Evolutionary conservation across 2,797 vertebrate species (phyloP).

Genomic region (Cryptoprocta ferox): DNA sequence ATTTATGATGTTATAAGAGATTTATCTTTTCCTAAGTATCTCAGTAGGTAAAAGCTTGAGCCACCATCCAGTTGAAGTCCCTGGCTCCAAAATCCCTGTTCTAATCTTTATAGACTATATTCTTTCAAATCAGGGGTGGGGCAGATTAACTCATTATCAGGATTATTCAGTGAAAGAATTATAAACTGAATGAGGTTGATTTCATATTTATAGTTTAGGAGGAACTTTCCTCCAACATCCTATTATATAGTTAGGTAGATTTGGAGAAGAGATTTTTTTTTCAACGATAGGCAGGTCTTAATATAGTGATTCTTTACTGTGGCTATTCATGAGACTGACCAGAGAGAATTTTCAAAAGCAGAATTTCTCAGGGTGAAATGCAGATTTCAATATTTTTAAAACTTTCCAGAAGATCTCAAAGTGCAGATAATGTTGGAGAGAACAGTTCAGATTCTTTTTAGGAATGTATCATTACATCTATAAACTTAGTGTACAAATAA

Average conservation of each 20-base stretch:
- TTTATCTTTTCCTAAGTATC: neutral
- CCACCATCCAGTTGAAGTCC: neutral
- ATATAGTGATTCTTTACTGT: neutral
- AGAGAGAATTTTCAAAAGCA: neutral
- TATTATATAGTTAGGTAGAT: neutral
- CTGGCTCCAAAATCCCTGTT: neutral
- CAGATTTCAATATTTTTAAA: constrained; percentile 2
- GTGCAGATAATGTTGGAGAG: neutral
- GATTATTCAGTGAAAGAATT: neutral
- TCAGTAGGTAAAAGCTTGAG: neutral
- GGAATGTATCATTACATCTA: neutral
- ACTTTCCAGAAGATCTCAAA: neutral
- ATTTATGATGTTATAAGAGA: neutral
- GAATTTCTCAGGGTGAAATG: neutral
- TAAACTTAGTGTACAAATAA: neutral
- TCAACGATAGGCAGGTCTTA: neutral
- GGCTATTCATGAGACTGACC: neutral
- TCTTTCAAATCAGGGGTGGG: neutral
- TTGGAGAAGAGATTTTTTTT: neutral
- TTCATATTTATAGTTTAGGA: neutral
- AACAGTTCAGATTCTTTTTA: neutral
- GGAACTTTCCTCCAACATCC: neutral
- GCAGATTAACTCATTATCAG: neutral
- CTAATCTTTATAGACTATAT: neutral
- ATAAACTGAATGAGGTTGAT: neutral